These are phyloP conservation scores for Pyxicephalus adspersus DNA, from an alignment of 2,113 vertebrate species.

Conservation along the genomic window DNA sequence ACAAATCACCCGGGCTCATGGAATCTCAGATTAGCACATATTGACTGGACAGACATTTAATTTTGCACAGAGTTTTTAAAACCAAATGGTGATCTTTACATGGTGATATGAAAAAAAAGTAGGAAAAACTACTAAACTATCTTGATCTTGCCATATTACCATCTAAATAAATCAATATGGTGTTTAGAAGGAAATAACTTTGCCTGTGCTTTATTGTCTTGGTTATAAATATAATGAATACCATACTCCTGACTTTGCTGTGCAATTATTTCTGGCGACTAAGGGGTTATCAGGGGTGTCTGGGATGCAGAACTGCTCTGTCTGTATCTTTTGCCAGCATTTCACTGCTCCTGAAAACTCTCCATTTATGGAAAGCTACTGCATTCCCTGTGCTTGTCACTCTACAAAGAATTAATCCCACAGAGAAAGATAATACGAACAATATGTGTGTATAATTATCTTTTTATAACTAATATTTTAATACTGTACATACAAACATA, in stretches of 20 bases:
- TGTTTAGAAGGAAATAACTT: too few species aligned
- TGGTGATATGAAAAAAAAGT: neutral
- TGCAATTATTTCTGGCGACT: neutral
- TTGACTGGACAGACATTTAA: neutral
- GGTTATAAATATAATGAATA: too few species aligned
- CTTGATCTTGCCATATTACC: too few species aligned
- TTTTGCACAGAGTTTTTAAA: neutral
- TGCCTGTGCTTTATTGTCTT: too few species aligned
- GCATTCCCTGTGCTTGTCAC: conserved; percentile 3
- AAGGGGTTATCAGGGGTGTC: conserved; percentile 4
- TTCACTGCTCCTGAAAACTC: conserved; percentile 39
- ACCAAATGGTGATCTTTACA: neutral
- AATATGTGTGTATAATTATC: neutral
- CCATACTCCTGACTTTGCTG: neutral
- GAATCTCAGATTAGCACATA: neutral
- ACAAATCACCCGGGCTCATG: neutral
- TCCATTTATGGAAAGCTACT: conserved; percentile 55
- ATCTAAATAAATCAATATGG: too few species aligned
- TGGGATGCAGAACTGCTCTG: neutral
- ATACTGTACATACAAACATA: too few species aligned
- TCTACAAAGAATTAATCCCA: conserved; percentile 20
- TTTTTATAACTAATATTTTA: too few species aligned
- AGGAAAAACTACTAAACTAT: too few species aligned
- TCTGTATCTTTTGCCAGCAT: conserved; percentile 40
- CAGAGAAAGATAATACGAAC: neutral